Evolutionary conservation across 2,888 invertebrate genomes (phyloP).

Genomic region (Pachymerium ferrugineum): DNA sequence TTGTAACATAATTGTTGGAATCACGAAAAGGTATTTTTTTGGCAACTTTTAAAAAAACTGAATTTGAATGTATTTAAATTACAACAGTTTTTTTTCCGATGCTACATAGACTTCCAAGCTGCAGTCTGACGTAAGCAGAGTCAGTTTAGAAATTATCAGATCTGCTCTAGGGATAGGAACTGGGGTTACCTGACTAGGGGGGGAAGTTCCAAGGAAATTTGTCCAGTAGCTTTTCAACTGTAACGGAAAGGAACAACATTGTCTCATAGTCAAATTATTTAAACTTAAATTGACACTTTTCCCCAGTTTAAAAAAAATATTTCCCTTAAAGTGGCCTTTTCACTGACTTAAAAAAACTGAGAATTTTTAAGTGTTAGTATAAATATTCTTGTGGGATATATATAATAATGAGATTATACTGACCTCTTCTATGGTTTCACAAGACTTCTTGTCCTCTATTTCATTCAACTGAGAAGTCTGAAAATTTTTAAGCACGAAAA

Average conservation of each 20-base stretch:
- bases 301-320: neutral
- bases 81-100: conserved; percentile 3
- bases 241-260: conserved; percentile 33
- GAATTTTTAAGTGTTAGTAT: too few species aligned
- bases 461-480: conserved; percentile 33
- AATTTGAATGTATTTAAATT: neutral
- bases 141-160: neutral
- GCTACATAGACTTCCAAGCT: neutral
- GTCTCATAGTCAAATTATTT: neutral
- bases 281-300: neutral
- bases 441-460: conserved; percentile 34
- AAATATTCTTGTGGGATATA: neutral
- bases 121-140: conserved; percentile 7
- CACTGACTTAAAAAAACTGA: neutral
- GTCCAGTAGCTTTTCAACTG: conserved; percentile 37
- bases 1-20: neutral
- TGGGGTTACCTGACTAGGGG: conserved; percentile 36
- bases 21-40: neutral
- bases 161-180: conserved; percentile 5
- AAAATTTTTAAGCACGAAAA: neutral
- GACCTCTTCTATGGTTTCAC: conserved; percentile 37
- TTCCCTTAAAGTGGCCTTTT: neutral
- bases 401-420: conserved; percentile 1
- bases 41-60: neutral
- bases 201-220: conserved; percentile 34